Base-by-base conservation (phyloP, 2,113 vertebrate species). In the Erythrocebus patas region DNA sequence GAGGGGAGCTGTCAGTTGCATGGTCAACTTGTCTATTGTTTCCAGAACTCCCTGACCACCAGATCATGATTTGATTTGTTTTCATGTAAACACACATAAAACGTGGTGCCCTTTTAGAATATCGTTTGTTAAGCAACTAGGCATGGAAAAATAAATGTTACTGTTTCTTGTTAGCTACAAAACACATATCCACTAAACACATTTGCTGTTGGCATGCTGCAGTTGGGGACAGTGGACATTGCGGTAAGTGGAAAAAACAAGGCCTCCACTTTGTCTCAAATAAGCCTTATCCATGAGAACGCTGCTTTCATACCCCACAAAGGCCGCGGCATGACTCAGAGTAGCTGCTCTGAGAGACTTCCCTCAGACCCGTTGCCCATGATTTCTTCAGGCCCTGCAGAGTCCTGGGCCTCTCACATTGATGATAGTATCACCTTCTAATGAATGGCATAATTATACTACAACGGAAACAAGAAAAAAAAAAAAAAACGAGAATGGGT, bases 101-200 rank as follows among this genome's bases (percentile, higher is more conserved):
- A 95, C 30, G 50, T 52, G 48, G 72, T 93, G 79, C 90, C 89
- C 98, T 98, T 98, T 97, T 96, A 96, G 89, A 97, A 68, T 88
- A 73, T 88, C 96, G 55, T 97, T 92, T 90, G 73, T 98, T 98
- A 96, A 98, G 52, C 48, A 76, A 70, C 48, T 91, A 95, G 95
- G 94, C 98, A 96, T 95, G 83, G 95, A 92, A 91, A 93, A 93
- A 85, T 96, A 88, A 87, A n/a, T 89, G 82, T 97, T 90, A 97
- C 90, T 97, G 76, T 96, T 97, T 95, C 96, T 97, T 96, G 84
- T 96, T 97, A 97, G 83, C 90, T 97, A 57, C 79, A 98, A 97
- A 96, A 95, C 92, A 93, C 35, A 55, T 95, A 98, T 82, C 94
- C 93, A 85, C 97, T 98, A 95, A 97, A 98, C 97, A 97, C 18